Evolutionary conservation across 2,113 vertebrate species (phyloP).

Genomic region (Cacatua alba): DNA sequence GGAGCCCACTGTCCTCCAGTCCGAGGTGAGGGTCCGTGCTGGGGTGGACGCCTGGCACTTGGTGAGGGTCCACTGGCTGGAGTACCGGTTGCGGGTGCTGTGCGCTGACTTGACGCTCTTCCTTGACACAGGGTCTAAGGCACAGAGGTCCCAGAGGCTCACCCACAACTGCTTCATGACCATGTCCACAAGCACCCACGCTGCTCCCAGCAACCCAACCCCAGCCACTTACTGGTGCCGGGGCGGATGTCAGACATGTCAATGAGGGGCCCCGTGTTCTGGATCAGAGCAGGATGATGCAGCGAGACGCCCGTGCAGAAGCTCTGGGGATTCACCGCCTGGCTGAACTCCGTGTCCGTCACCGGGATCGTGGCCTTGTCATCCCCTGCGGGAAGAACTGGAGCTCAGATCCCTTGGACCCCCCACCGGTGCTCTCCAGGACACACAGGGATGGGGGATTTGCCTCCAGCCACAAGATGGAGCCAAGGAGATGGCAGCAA

Average conservation of each 20-base stretch:
- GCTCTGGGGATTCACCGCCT: slow-evolving; percentile 96
- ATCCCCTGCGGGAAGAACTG: slow-evolving; percentile 79
- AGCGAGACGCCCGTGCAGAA: slow-evolving; percentile 96
- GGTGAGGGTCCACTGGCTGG: slow-evolving; percentile 98
- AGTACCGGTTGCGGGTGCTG: slow-evolving; percentile 95
- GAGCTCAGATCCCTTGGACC: not conserved
- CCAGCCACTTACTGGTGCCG: slow-evolving; percentile 88
- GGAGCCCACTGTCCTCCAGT: slow-evolving; percentile 96
- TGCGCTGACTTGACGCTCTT: slow-evolving; percentile 96
- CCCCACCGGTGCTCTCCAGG: not conserved
- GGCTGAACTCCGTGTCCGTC: slow-evolving; percentile 95
- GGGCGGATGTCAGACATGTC: slow-evolving; percentile 99
- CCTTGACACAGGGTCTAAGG: slow-evolving; percentile 90
- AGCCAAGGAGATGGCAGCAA: not conserved
- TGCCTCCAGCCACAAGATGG: not conserved
- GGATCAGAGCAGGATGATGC: slow-evolving; percentile 95
- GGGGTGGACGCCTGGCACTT: slow-evolving; percentile 97
- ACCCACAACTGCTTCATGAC: fast-evolving
- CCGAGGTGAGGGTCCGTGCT: slow-evolving; percentile 92
- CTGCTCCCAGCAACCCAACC: not conserved
- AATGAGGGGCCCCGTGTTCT: slow-evolving; percentile 96
- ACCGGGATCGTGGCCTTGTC: slow-evolving; percentile 97
- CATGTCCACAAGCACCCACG: fast-evolving
- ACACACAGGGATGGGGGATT: fast-evolving
- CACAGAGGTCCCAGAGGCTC: not conserved